Evolutionary conservation across 92 coral and sea anemone genomes (phyloP).

Genomic region (Porites divaricata): DNA sequence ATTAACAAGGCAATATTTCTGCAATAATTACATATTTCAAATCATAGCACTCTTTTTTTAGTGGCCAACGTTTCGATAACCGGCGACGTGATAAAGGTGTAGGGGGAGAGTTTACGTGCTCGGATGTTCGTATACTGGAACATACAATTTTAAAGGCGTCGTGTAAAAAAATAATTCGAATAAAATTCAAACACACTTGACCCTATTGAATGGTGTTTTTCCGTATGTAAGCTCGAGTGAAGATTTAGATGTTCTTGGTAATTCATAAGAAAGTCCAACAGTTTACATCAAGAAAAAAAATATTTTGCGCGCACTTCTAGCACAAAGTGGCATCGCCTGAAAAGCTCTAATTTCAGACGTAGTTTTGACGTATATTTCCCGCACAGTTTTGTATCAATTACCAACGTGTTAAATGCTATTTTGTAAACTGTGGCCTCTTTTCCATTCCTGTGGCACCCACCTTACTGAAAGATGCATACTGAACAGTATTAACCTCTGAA

Average conservation of each 20-base stretch:
- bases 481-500: not conserved
- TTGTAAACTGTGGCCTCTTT: not conserved
- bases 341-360: not conserved
- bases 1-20: conserved; percentile 8
- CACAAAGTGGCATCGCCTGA: not conserved
- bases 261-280: not conserved
- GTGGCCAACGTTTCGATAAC: not conserved
- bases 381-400: conserved; percentile 6
- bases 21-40: not conserved
- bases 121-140: not conserved
- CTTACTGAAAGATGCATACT: conserved; percentile 11
- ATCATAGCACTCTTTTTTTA: not conserved
- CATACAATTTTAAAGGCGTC: not conserved
- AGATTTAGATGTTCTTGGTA: conserved; percentile 5
- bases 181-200: conserved; percentile 28
- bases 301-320: not conserved
- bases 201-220: conserved; percentile 11
- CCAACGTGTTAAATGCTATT: conserved; percentile 27
- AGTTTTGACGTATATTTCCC: not conserved
- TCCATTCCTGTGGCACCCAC: conserved; percentile 6
- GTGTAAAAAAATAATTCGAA: not conserved
- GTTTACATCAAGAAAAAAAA: not conserved
- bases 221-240: conserved; percentile 16
- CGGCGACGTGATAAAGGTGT: no score
- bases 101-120: not conserved